These are phyloP conservation scores for Apodemia duryi DNA, from an alignment of 2,888 invertebrate species.

Conservation along the genomic window DNA sequence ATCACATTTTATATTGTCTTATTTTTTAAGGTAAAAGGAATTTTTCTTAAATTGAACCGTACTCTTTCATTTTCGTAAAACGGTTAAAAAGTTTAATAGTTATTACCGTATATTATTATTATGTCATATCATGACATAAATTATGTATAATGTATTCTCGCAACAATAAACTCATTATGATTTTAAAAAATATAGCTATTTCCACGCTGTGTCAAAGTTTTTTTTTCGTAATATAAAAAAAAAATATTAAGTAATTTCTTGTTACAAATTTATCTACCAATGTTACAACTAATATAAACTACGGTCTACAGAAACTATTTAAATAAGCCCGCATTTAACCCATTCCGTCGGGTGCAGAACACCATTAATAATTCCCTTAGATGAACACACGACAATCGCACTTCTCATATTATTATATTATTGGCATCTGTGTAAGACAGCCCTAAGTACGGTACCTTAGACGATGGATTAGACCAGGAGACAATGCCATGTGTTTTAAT, in stretches of 20 bases:
- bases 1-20: no score
- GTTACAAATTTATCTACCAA: constrained; percentile 43
- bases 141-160: no score
- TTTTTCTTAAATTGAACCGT: no score
- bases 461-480: constrained; percentile 50
- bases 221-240: no score
- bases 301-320: constrained; percentile 54
- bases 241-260: neutral
- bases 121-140: no score
- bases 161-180: no score
- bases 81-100: no score
- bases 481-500: neutral
- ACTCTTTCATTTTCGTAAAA: no score
- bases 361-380: constrained; percentile 75
- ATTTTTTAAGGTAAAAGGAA: no score
- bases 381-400: constrained; percentile 73
- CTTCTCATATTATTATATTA: constrained; percentile 67
- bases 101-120: no score
- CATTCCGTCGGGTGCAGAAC: constrained; percentile 45
- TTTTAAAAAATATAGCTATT: no score
- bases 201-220: no score
- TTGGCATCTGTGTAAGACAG: constrained; percentile 65
- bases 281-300: constrained; percentile 46
- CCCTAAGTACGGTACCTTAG: constrained; percentile 61
- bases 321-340: constrained; percentile 52